Evolutionary conservation across 2,797 vertebrate genomes (phyloP), one percentile per base, ranked within the genome.

Genomic region (Craterocephalus amniculus): DNA sequence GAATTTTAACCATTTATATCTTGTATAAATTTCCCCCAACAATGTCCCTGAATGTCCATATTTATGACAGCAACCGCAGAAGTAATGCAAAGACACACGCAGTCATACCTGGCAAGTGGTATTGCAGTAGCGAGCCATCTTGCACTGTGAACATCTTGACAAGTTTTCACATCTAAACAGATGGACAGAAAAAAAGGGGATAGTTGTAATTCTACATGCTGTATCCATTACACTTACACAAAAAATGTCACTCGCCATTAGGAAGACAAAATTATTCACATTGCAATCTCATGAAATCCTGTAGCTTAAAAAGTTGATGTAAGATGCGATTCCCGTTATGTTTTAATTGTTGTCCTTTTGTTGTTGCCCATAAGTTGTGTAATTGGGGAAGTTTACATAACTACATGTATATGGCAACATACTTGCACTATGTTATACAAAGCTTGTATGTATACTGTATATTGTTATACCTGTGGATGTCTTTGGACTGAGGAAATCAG

Each of bases 101-200:
- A 16, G 18, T 70, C 22, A 57, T 96, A 99, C 98, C 97, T 99
- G 98, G 84, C 98, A 99, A 43, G 89, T 86, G 58, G 69, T 80
- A 68, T 93, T 92, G 83, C 98, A 99, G 91, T 98, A 99, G 69
- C 92, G 95, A 72, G 96, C 95, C 72, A 91, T 88, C 86, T 95
- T 97, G 90, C 98, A 99, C 52, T 95, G 95, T 78, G 98, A 99
- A 80, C 98, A 99, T 54, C 96, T 93, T 85, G 92, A 87, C 83
- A 99, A 90, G 61, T 86, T 91, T 76, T 95, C 90, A n/a, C 73
- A 85, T 89, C 98, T 99, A 80, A 78, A 88, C 69, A 81, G 63
- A 86, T 67, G 66, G 36, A 64, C 14, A 81, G 12, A 76, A 29
- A 67, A 22, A 64, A 12, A 56, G 62, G 43, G 10, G 29, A n/a